Evolutionary conservation across 2,113 vertebrate species (phyloP), one percentile per base, ranked within the genome.

Genomic region (Galeopterus variegatus): DNA sequence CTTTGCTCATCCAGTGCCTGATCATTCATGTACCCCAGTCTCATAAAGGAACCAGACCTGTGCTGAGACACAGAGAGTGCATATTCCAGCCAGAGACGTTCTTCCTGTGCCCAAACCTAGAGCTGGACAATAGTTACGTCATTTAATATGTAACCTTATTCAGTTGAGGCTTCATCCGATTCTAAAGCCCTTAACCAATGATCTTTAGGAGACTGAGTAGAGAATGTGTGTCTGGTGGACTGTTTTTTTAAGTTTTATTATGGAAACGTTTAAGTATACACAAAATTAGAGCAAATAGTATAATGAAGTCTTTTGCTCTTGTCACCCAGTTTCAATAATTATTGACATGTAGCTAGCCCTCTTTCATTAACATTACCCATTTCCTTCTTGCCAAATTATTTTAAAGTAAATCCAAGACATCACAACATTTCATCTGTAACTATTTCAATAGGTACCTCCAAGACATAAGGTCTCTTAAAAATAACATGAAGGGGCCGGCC

Each of bases 101-200:
- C 99, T 97, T 99, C 99, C 96, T 99, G 99, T 99, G 99, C 99
- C 90, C 99, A 99, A 18, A 99, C 99, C 13, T 91, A 99, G 96
- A 95, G 99, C 95, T 99, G 99, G 36, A 99, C 99, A n/a, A 99
- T 99, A 5, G 99, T 99, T 97, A 99, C 99, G 91, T 99, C 99
- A 70, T 99, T 99, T 93, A 99, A 98, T 76, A 99, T 99, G 98
- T 99, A 99, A 93, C 99, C 99, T 65, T 99, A 99, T 79, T 99
- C 99, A 96, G 99, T 98, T 0, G 99, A 99, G 98, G 99, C 99
- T 98, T 99, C 99, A 3, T 99, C 99, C 99, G 99, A 99, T 93
- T 99, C 99, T 0, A 99, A 99, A 48, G 99, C 99, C 98, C 99
- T 99, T 96, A 99, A 98, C 98, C 99, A 99, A 65, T 99, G 99